Evolutionary conservation across 2,888 invertebrate species (phyloP), one percentile per base, ranked within the genome.

Genomic region (Agriopis marginaria): DNA sequence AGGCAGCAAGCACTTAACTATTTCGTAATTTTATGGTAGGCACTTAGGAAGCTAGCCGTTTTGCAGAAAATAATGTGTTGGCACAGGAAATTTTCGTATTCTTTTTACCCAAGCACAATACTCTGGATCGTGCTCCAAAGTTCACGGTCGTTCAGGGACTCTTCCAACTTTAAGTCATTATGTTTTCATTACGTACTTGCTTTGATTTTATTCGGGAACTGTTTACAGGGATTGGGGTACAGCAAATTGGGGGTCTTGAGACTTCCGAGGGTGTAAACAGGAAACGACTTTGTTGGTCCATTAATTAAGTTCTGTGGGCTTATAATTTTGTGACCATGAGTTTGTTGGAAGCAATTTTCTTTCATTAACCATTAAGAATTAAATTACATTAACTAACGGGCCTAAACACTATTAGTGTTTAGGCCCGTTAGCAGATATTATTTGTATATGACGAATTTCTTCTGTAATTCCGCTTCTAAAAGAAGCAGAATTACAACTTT

Each of bases 171-270:
- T 42, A 65, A 71, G 74, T 71, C 73, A 72, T 76, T 73, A 71
- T 73, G 73, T 72, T 75, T 75, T 75, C 76, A 75, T 75, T 76
- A 72, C 75, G 72, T 68, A 73, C 72, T 74, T 73, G 72, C 71
- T 73, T 66, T 75, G 76, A 76, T 75, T 76, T 76, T 76, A 75
- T 73, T 75, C 71, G 66, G 67, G 70, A 68, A 73, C 70, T 68
- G 72, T 69, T 74, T 68, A 75, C 70, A 71, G 68, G 69, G 58
- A 65, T 65, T 68, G 63, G 65, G 70, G 61, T 47, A 68, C 64
- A 55, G 63, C 61, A 68, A 67, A 71, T 64, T 71, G 64, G 53
- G 62, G 68, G 65, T 68, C 65, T 65, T 39, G 69, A 61, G 61
- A 62, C 51, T 49, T 60, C 54, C 45, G 58, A 63, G 64, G 63